Percentiles rank a stretch among this genome's conserved stretches.
Conservation (phyloP, 1,140 invertebrate species). For the Uloborus diversus region DNA sequence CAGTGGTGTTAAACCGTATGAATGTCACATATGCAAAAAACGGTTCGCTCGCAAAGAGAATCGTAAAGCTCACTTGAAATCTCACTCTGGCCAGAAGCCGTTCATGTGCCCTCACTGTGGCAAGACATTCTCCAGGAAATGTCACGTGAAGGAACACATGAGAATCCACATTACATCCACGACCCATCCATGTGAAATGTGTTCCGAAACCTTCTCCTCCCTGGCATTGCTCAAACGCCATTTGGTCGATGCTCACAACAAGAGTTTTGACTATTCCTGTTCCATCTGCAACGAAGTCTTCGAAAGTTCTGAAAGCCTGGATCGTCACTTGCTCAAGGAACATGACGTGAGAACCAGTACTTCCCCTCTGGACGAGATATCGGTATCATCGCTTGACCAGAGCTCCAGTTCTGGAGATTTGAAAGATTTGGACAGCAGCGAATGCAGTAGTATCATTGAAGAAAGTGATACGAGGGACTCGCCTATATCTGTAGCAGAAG, state of each 20-base stretch:
- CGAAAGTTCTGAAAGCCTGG: conserved; percentile 56
- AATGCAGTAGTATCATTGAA: conserved; percentile 45
- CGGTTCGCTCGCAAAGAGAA: conserved; percentile 61
- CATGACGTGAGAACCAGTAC: conserved; percentile 38
- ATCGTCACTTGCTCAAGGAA: conserved; percentile 59
- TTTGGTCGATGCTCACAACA: conserved; percentile 25
- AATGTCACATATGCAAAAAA: conserved; percentile 63
- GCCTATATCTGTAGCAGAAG: conserved; percentile 14
- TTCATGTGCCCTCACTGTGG: conserved; percentile 59
- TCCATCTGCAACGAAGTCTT: conserved; percentile 60
- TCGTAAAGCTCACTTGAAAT: conserved; percentile 59
- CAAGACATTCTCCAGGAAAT: conserved; percentile 62
- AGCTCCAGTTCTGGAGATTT: conserved; percentile 48
- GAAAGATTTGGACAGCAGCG: conserved; percentile 54
- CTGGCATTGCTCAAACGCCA: conserved; percentile 19
- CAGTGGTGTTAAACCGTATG: conserved; percentile 62
- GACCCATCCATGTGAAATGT: conserved; percentile 51
- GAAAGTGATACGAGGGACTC: conserved; percentile 47
- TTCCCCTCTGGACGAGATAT: conserved; percentile 21
- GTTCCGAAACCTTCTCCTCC: conserved; percentile 53
- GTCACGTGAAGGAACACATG: conserved; percentile 64
- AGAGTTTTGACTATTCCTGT: conserved; percentile 50
- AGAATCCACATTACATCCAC: conserved; percentile 59
- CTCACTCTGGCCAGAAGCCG: conserved; percentile 59
- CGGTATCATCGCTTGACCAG: conserved; percentile 43